Percentiles rank a stretch among this genome's conserved stretches.
Conservation (phyloP, 1,140 invertebrate genomes). For the Aphelenchoides avenae region DNA sequence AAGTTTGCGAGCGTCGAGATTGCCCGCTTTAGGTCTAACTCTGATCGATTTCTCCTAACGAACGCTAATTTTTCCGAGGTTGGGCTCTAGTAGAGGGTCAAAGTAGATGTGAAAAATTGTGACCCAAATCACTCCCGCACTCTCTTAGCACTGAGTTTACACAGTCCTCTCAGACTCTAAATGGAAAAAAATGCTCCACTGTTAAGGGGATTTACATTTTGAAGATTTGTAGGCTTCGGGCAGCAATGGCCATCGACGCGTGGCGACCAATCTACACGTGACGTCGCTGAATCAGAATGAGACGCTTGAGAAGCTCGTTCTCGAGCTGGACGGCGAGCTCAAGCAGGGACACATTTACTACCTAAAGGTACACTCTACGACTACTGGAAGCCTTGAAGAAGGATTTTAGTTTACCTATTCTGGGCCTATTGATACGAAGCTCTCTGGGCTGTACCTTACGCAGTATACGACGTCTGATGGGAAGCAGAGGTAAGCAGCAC, state of each 20-base stretch:
- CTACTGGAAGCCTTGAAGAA: constrained; percentile 16
- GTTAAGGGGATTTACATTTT: constrained; percentile 5
- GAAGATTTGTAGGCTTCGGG: constrained; percentile 10
- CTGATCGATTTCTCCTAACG: constrained; percentile 22
- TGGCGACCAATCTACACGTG: constrained; percentile 19
- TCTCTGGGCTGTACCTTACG: constrained; percentile 47
- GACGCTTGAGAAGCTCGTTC: constrained; percentile 42
- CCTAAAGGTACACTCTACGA: constrained; percentile 15
- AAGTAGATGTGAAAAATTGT: constrained; percentile 1
- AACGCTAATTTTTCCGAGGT: too few species aligned
- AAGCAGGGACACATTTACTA: constrained; percentile 25
- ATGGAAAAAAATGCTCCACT: too few species aligned
- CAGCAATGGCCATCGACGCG: constrained; percentile 5
- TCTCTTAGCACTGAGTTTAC: neutral
- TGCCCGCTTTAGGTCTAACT: too few species aligned
- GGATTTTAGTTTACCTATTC: constrained; percentile 37
- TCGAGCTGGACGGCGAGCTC: constrained; percentile 32
- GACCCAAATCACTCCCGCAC: constrained; percentile 9
- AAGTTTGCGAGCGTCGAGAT: too few species aligned
- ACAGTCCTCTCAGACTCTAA: neutral
- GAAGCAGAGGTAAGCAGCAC: constrained; percentile 17
- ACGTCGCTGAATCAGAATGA: constrained; percentile 24
- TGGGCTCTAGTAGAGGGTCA: constrained; percentile 11
- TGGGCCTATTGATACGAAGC: constrained; percentile 32
- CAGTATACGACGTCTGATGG: constrained; percentile 35